These are phyloP conservation scores for Loxodonta africana DNA, from an alignment of 2,113 vertebrate species.

Conservation along the genomic window DNA sequence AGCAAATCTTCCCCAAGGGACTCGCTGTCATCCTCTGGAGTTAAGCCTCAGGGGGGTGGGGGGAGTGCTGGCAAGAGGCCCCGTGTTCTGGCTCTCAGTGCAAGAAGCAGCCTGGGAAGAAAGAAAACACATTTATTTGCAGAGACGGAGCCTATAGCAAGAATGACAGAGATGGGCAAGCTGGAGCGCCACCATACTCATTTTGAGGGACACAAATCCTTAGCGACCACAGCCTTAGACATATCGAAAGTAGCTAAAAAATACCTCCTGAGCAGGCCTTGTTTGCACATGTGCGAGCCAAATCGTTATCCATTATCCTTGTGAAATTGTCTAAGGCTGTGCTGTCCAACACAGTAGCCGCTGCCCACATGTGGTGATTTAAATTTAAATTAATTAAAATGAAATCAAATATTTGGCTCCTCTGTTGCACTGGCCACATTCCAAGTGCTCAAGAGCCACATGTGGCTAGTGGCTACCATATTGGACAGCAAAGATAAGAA, in stretches of 20 bases:
- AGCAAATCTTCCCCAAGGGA: not conserved
- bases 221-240: not conserved
- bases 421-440: not conserved
- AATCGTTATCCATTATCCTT: not conserved
- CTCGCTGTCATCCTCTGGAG: not conserved
- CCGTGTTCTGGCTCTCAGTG: not conserved
- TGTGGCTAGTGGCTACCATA: not conserved
- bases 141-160: not conserved
- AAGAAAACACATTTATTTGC: constrained; percentile 32
- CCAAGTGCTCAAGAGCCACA: not conserved
- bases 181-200: not conserved
- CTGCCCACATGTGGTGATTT: not conserved
- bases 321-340: not conserved
- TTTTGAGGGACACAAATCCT: not conserved
- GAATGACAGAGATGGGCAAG: not conserved
- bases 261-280: not conserved
- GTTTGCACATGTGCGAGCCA: not conserved
- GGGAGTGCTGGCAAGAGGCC: not conserved
- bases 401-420: not conserved
- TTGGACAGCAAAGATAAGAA: not conserved
- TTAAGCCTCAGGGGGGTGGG: not conserved
- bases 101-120: not conserved
- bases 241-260: constrained; percentile 20
- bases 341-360: not conserved
- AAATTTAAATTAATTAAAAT: not conserved